Percentiles rank a stretch among this genome's conserved stretches.
These are phyloP conservation scores for Elysia crispata DNA, from an alignment of 2,888 invertebrate species.

Conservation along the genomic window DNA sequence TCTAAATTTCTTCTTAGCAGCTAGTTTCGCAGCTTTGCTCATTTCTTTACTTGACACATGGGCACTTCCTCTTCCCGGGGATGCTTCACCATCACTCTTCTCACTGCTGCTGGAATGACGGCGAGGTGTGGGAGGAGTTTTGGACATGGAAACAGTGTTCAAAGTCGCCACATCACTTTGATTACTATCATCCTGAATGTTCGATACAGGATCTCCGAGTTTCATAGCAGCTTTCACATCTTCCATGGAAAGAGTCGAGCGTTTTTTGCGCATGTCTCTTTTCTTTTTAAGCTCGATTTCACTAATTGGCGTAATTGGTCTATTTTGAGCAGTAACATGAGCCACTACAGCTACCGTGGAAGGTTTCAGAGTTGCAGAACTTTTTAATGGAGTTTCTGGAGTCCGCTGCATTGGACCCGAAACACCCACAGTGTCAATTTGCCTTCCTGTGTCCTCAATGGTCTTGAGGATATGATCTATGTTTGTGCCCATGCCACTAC, in stretches of 20 bases:
- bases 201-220: constrained; percentile 4
- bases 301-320: constrained; percentile 21
- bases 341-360: constrained; percentile 45
- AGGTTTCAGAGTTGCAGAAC: not conserved
- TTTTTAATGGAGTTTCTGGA: constrained; percentile 6
- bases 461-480: constrained; percentile 71
- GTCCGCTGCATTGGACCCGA: constrained; percentile 51
- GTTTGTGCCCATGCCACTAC: constrained; percentile 59
- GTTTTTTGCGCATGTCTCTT: constrained; percentile 64
- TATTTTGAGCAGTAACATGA: constrained; percentile 31
- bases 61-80: not conserved
- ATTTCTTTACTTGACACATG: constrained; percentile 40
- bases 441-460: constrained; percentile 69
- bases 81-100: constrained; percentile 36
- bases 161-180: constrained; percentile 27
- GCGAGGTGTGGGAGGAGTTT: constrained; percentile 25
- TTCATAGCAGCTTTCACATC: constrained; percentile 66
- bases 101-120: constrained; percentile 11
- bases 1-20: constrained; percentile 67
- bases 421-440: constrained; percentile 61
- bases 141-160: constrained; percentile 25
- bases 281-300: constrained; percentile 64
- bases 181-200: constrained; percentile 28
- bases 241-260: constrained; percentile 64
- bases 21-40: constrained; percentile 62